Evolutionary conservation across 2,797 vertebrate species (phyloP), one percentile per base, ranked within the genome.

Genomic region (Phalloptychus januarius): DNA sequence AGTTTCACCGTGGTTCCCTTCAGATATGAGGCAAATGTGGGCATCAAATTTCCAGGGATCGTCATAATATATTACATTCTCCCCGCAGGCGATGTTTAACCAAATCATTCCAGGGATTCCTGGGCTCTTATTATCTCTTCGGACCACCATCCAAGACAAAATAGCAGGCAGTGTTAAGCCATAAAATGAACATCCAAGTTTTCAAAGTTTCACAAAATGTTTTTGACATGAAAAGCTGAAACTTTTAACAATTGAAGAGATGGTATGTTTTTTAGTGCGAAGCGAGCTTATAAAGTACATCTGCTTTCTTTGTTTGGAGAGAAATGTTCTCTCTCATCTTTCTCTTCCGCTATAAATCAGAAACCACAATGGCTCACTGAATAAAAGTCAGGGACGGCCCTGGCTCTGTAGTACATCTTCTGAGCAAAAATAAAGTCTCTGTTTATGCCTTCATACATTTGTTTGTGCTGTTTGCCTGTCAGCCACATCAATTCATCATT

Each of bases 61-160:
- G 78, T 88, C 91, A 90, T 92, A 93, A 93, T 91, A 91, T 90
- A 91, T 94, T 92, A 76, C 48, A 76, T 72, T 91, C 84, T 81
- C 86, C 83, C 87, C 74, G 63, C 81, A 92, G 91, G 88, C 88
- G 81, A 87, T 85, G 88, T 89, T 91, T 92, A 93, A 93, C 92
- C 94, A 94, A 95, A 90, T 86, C 93, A 94, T 95, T 95, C 94
- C 94, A 86, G 31, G 76, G 92, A 96, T 95, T 95, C 94, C 90
- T 88, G 77, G 71, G 76, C 83, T 82, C 84, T 87, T 88, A 90
- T 87, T 93, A 94, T 95, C 93, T 92, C 88, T 92, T 92, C 79
- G 91, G 92, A 95, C 94, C 95, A 92, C 87, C 90, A 65, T 87
- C 84, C 85, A 84, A 45, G 84, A 86, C 81, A 81, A 74, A 81